Evolutionary conservation across 2,797 vertebrate genomes (phyloP), one percentile per base, ranked within the genome.

Genomic region (Darevskia mixta): DNA sequence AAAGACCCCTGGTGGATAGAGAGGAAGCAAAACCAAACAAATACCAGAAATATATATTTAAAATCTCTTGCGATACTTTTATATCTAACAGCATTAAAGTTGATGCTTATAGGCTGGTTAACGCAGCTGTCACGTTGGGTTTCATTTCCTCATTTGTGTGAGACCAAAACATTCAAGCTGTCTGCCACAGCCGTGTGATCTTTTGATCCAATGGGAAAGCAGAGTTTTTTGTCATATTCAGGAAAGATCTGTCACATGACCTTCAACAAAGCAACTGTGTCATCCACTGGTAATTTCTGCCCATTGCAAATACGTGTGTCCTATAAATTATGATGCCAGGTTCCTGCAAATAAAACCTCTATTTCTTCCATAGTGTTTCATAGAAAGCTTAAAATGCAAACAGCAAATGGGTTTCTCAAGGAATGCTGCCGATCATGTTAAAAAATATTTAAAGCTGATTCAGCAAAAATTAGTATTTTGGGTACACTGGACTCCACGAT

Each of bases 41-140:
- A 38, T 38, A 64, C 32, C n/a, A 38, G 79, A 32, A 82, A 58
- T 7, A 4, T 3, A 1, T 72, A 75, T 72, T 38, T 84, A 79
- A 91, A 85, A 86, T 66, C 55, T 20, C 27, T 90, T 88, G 76
- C 17, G 88, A 88, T 64, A 79, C 15, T 17, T 86, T 88, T 35
- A n/a, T 84, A n/a, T 43, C 38, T 89, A 5, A 83, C 88, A 58
- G 72, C 29, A 82, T 92, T 58, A 64, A 32, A 83, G 85, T 61
- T 6, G 15, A 45, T 91, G 43, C 38, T 89, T 77, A 18, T 32
- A 76, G n/a, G 13, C 90, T 88, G 17, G 3, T 82, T 89, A 82
- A 81, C 1, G 86, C 67, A 87, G 89, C 43, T 8, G 0, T 41
- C 38, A 49, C 1, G 7, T 58, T 58, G 43, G 69, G 43, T 89